Evolutionary conservation across 2,113 vertebrate species (phyloP).

Genomic region (Gallinago undulata): DNA sequence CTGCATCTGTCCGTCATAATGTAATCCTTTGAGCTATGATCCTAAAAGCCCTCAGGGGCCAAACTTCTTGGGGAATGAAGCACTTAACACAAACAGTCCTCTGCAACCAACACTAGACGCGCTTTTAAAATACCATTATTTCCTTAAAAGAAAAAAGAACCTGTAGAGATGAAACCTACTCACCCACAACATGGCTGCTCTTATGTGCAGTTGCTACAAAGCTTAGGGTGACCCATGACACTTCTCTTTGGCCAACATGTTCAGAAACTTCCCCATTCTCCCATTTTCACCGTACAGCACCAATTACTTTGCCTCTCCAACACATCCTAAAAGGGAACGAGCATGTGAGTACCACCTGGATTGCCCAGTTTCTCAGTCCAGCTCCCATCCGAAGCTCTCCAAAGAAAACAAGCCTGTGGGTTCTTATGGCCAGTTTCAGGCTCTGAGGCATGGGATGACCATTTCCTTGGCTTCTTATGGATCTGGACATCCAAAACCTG

Average conservation of each 20-base stretch:
- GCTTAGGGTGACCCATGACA: neutral
- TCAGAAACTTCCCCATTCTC: neutral
- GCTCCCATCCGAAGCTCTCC: neutral
- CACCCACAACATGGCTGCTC: neutral
- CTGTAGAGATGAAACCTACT: neutral
- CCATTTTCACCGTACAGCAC: neutral
- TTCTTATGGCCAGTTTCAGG: neutral
- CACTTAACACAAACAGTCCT: neutral
- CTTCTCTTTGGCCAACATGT: neutral
- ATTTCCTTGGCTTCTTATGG: neutral
- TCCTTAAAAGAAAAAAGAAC: neutral
- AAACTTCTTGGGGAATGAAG: neutral
- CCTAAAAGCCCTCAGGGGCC: neutral
- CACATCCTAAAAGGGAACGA: neutral
- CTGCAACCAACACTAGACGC: neutral
- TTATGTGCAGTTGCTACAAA: neutral
- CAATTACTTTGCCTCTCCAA: neutral
- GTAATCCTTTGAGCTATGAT: neutral
- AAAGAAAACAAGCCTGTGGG: neutral
- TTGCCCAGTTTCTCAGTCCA: neutral
- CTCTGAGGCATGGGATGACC: neutral
- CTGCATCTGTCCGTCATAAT: neutral
- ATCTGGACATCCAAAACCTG: neutral
- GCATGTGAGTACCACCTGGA: neutral
- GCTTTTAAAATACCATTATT: neutral